Conservation (phyloP, 1,140 invertebrate genomes). For the Diprion similis region DNA sequence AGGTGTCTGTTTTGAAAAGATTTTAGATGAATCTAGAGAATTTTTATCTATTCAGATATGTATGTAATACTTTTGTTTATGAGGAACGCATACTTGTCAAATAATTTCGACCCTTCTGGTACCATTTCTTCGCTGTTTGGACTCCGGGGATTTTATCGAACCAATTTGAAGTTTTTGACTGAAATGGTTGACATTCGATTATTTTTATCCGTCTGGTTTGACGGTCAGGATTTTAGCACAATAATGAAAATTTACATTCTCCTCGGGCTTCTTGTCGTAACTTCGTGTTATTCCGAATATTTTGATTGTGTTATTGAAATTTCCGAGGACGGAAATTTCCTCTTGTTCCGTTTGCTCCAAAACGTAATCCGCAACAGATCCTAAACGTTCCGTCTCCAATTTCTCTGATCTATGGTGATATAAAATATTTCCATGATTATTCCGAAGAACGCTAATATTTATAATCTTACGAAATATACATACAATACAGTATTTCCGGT, state of each 20-base stretch:
- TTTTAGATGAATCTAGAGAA: conserved; percentile 3
- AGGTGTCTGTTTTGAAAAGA: conserved; percentile 32
- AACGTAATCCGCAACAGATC: conserved; percentile 42
- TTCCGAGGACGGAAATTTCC: conserved; percentile 47
- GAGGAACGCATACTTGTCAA: conserved; percentile 37
- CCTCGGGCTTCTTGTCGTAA: conserved; percentile 17
- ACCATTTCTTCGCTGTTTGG: conserved; percentile 36
- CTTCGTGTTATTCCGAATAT: conserved; percentile 43
- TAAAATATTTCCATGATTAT: neutral
- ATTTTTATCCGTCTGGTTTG: conserved; percentile 10
- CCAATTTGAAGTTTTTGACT: conserved; percentile 43
- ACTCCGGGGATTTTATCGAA: conserved; percentile 46
- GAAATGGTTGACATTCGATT: conserved; percentile 19
- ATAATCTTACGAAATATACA: conserved; percentile 14
- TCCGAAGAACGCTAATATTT: neutral
- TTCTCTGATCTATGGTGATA: conserved; percentile 38
- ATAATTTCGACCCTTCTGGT: conserved; percentile 41
- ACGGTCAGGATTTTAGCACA: neutral
- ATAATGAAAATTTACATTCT: conserved; percentile 28
- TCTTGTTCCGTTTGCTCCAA: conserved; percentile 39
- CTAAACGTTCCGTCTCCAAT: conserved; percentile 41
- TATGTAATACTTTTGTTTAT: conserved; percentile 16
- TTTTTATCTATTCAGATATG: conserved; percentile 4
- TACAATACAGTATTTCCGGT: conserved; percentile 39
- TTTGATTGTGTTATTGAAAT: conserved; percentile 43